Base-by-base conservation (phyloP, 2,797 vertebrate species). In the Otolemur crassicaudatus region DNA sequence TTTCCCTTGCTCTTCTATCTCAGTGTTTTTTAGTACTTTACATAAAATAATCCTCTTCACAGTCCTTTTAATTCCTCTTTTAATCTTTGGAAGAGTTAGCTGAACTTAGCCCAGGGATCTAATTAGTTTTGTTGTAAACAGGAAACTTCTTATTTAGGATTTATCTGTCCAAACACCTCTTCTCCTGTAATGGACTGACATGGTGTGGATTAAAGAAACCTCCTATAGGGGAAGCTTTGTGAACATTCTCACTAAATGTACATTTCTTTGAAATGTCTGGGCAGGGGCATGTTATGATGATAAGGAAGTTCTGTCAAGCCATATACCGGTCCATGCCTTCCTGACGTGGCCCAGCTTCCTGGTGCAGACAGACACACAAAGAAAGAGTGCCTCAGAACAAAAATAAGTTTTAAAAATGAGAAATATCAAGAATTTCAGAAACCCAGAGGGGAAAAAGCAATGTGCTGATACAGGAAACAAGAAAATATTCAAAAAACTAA, bases 391-490 rank as follows among this genome's bases (percentile, higher is more conserved):
- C 76, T 87, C 16, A 65, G 63, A 91, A 81, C 40, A 94, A 94
- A 96, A 96, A 94, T 87, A 91, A 75, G 2, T 87, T 72, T 82
- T 70, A 61, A 94, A 95, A 96, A 79, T 85, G 84, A 92, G 90
- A 95, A 97, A 87, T 86, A 97, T 88, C 84, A 93, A 90, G 77
- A 97, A 91, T 94, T 96, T 88, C 67, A 97, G 86, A 91, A 90
- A 34, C 67, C 75, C 67, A 0, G 10, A 83, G 91, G 46, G 67
- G 63, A 75, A 76, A 94, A 95, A 87, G 43, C n/a, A 96, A 61
- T 1, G 17, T 20, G 49, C n/a, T 82, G 77, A 75, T 91, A 92
- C 2, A 84, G 82, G 65, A 94, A 93, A 90, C 8, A 83, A 85
- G 3, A 83, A 81, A 90, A 91, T 13, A 75, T 60, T 75, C 19